phyloP scores from a whole-genome alignment of 2,797 vertebrate genomes.

The Myotis myotis region DNA sequence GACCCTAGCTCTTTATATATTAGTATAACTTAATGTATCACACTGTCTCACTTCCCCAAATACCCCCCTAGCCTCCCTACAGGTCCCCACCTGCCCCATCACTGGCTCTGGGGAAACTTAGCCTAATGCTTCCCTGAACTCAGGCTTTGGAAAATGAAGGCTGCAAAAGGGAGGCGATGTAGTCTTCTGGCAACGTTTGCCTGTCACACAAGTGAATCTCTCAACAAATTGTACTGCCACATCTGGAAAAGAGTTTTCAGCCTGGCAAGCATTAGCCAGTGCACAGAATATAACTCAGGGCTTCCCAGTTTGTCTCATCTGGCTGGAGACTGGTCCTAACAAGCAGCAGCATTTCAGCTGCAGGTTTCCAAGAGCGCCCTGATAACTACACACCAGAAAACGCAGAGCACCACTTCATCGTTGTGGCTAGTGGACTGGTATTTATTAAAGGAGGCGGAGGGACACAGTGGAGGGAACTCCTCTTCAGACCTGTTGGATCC shows the following conservation, averaged over 20 bases:
- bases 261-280: background rate
- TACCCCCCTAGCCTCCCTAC: accelerated
- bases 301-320: background rate
- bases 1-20: no score
- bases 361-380: background rate
- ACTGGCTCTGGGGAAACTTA: background rate
- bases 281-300: background rate
- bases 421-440: background rate
- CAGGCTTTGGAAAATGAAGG: background rate
- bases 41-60: background rate
- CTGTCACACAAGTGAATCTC: background rate
- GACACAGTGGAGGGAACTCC: background rate
- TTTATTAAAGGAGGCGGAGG: background rate
- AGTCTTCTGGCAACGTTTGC: constrained; percentile 37
- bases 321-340: background rate
- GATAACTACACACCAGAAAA: background rate
- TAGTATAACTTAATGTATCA: background rate
- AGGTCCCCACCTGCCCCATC: background rate
- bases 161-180: background rate
- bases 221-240: background rate
- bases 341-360: background rate
- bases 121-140: background rate
- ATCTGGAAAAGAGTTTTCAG: background rate
- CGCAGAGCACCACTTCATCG: background rate
- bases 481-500: background rate